A percentile compares a stretch with the other conserved stretches of the same genome.
These are phyloP conservation scores for Ceratina australensis DNA, from an alignment of 1,140 invertebrate species.

Conservation along the genomic window DNA sequence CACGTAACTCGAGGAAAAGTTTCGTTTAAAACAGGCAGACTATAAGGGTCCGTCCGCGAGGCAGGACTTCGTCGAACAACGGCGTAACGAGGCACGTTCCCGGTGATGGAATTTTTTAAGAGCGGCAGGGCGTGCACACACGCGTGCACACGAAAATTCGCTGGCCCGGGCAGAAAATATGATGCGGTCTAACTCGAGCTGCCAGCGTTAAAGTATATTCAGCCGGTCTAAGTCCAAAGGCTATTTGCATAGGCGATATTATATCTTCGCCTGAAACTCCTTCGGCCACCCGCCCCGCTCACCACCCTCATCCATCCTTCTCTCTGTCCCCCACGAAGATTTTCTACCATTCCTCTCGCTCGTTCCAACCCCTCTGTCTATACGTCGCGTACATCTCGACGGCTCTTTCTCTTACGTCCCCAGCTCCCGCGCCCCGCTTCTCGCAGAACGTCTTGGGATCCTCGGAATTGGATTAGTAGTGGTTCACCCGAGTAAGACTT, in stretches of 20 bases:
- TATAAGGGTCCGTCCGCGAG: constrained; percentile 7
- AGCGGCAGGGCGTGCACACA: neutral
- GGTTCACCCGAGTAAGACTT: constrained; percentile 79
- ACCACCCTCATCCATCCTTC: constrained; percentile 4
- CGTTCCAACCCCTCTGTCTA: constrained; percentile 33
- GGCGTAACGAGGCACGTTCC: constrained; percentile 41
- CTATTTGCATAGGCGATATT: constrained; percentile 80
- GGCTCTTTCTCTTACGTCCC: constrained; percentile 58
- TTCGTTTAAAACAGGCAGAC: constrained; percentile 27
- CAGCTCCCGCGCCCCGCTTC: constrained; percentile 32
- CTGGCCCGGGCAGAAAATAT: constrained; percentile 44
- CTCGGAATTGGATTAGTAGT: constrained; percentile 80
- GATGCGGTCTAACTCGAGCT: constrained; percentile 55
- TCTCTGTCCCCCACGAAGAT: neutral
- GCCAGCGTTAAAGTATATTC: constrained; percentile 73
- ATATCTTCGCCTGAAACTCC: constrained; percentile 71
- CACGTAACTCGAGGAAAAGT: constrained; percentile 42
- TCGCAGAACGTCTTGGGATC: constrained; percentile 75
- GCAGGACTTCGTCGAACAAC: constrained; percentile 42
- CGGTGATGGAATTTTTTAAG: constrained; percentile 56
- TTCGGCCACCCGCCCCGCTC: constrained; percentile 23
- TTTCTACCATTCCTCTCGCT: constrained; percentile 17
- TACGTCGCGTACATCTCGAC: constrained; percentile 28
- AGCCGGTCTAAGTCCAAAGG: constrained; percentile 78
- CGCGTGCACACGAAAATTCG: constrained; percentile 23